These are phyloP conservation scores for Acanthacorydalis orientalis DNA, from an alignment of 2,888 invertebrate species.

Conservation along the genomic window DNA sequence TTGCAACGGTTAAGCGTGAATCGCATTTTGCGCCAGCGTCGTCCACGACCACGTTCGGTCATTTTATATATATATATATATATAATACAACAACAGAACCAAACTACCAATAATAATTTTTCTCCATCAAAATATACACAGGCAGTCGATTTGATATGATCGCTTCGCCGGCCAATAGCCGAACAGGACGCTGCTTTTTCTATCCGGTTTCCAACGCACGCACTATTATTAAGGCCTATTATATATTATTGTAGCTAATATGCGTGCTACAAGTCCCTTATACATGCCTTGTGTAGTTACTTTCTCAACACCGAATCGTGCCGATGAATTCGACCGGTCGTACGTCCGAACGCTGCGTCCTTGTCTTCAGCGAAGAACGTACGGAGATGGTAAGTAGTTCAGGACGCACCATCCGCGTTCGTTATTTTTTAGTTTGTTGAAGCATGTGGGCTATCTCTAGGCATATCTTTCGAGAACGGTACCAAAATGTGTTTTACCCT, in stretches of 20 bases:
- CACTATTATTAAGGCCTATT: constrained; percentile 30
- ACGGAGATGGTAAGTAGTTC: not conserved
- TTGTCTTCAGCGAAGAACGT: constrained; percentile 4
- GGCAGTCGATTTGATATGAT: constrained; percentile 29
- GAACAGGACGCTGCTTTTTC: constrained; percentile 11
- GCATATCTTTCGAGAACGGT: constrained; percentile 20
- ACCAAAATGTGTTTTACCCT: constrained; percentile 18
- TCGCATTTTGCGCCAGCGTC: too few relatives aligned
- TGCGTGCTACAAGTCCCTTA: constrained; percentile 15
- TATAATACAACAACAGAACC: constrained; percentile 8
- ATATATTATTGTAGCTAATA: constrained; percentile 29
- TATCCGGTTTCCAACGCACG: constrained; percentile 16
- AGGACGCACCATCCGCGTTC: not conserved
- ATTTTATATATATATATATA: too few relatives aligned
- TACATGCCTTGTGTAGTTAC: constrained; percentile 13
- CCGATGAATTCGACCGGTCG: not conserved
- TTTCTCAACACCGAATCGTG: constrained; percentile 2
- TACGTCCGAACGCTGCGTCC: not conserved
- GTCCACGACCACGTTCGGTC: too few relatives aligned
- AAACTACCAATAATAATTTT: constrained; percentile 29
- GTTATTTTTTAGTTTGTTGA: not conserved
- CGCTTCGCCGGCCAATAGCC: constrained; percentile 22
- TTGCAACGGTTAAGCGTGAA: too few relatives aligned
- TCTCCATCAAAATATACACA: constrained; percentile 25
- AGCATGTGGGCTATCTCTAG: constrained; percentile 22